Evolutionary conservation across 2,797 vertebrate genomes (phyloP).

Genomic region (Girardinus metallicus): DNA sequence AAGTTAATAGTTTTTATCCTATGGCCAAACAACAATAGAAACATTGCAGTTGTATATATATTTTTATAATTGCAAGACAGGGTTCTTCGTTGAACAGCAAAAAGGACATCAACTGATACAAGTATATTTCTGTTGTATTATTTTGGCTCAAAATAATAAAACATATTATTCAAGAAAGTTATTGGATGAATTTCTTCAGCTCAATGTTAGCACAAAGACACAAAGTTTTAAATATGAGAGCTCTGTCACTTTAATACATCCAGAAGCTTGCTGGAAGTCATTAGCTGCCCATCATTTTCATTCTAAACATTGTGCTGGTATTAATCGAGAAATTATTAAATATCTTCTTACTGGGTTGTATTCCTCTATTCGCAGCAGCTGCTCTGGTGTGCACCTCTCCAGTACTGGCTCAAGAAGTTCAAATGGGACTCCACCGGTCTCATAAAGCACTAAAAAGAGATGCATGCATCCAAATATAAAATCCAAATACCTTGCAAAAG

Average conservation of each 20-base stretch:
- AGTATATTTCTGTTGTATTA: neutral
- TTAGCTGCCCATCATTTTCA: neutral
- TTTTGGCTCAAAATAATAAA: neutral
- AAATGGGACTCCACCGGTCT: slow-evolving; percentile 90
- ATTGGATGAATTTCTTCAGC: neutral
- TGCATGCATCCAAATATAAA: slow-evolving; percentile 45
- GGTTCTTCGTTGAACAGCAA: neutral
- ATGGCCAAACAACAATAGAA: neutral
- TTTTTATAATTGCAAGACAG: neutral
- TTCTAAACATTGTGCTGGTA: neutral
- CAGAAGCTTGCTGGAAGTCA: neutral
- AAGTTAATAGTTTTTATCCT: neutral
- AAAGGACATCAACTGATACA: neutral
- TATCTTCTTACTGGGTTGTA: slow-evolving; percentile 86
- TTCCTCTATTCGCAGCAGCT: slow-evolving; percentile 88
- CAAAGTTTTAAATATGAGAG: neutral
- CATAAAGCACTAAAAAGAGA: slow-evolving; percentile 84
- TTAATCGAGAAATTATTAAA: neutral
- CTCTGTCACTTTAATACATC: neutral
- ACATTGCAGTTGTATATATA: neutral
- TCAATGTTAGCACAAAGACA: neutral
- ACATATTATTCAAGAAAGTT: neutral
- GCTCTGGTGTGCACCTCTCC: slow-evolving; percentile 88
- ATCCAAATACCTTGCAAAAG: neutral
- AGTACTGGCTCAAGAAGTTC: slow-evolving; percentile 91